Evolutionary conservation across 2,797 vertebrate species (phyloP), one percentile per base, ranked within the genome.

Genomic region (Neosalanx taihuensis): DNA sequence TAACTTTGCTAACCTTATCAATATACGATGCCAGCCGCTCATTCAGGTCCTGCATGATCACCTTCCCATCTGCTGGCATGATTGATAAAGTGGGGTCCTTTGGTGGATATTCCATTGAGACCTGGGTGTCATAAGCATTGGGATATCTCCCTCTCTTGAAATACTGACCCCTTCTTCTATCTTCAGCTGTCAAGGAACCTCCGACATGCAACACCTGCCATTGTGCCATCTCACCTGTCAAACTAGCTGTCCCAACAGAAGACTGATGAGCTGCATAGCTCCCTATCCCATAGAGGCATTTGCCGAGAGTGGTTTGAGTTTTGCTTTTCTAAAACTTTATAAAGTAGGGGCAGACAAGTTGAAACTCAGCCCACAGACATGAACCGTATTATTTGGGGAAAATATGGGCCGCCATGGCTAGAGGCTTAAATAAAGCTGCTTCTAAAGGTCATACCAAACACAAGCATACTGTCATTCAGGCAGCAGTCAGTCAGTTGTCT

Each of bases 41-140:
- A 0, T 95, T 95, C 3, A 96, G 92, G 64, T 91, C 86, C 83
- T 94, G 94, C 93, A 95, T 89, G 62, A 85, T 89, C 64, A 83
- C 5, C 64, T 57, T 83, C 46, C 71, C 71, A 31, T 7, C 17
- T 12, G 51, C 53, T 2, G n/a, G 9, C 1, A 73, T 72, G 33
- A 41, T 0, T 30, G 53, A 35, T 70, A 71, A 67, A 35, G 57
- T 72, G 2, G 73, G 10, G 62, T 53, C 17, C 72, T 18, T 46
- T 0, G 26, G 12, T 6, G 58, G 1, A 12, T 73, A 64, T 9
- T 49, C 66, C 23, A 59, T 26, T 0, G 4, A 5, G 6, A 1
- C 58, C 31, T 31, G 30, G 0, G 60, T 20, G 35, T 56, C 79
- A 53, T 9, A 46, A 46, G 41, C 41, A 46, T 46, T 9, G 13